A percentile compares a stretch with the other conserved stretches of the same genome.
These are phyloP conservation scores for Cossypha dichroa DNA, from an alignment of 2,797 vertebrate genomes.

Conservation along the genomic window DNA sequence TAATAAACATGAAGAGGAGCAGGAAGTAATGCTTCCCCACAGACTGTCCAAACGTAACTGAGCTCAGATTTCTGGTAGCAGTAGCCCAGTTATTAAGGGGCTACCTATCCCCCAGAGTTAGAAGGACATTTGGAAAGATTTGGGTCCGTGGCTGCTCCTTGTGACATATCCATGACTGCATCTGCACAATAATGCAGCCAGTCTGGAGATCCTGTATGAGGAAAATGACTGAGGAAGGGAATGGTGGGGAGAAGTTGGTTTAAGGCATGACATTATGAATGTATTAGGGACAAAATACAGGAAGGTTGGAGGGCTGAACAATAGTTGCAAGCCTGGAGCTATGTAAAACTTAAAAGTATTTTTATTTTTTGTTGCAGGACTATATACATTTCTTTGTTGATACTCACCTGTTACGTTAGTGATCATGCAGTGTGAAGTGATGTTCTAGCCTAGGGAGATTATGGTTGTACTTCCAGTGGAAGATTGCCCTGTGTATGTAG, in stretches of 20 bases:
- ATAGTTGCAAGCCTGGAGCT: background rate
- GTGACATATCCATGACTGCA: background rate
- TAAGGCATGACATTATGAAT: background rate
- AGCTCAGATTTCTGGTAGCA: background rate
- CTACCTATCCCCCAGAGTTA: background rate
- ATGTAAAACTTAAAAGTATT: background rate
- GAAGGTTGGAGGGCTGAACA: background rate
- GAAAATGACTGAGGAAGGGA: background rate
- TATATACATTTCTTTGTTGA: background rate
- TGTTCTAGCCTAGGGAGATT: background rate
- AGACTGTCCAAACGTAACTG: background rate
- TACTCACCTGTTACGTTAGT: background rate
- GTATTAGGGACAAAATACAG: background rate
- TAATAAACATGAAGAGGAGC: background rate
- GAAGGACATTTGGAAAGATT: background rate
- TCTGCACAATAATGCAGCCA: background rate
- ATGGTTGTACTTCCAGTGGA: background rate
- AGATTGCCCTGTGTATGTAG: background rate
- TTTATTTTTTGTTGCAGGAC: background rate
- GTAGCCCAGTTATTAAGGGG: background rate
- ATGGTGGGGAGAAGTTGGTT: accelerated
- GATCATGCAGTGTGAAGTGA: background rate
- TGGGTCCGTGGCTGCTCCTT: background rate
- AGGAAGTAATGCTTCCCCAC: background rate
- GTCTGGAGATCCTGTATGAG: background rate